Evolutionary conservation across 2,113 vertebrate genomes (phyloP), one percentile per base, ranked within the genome.

Genomic region (Australoheros scitulus): DNA sequence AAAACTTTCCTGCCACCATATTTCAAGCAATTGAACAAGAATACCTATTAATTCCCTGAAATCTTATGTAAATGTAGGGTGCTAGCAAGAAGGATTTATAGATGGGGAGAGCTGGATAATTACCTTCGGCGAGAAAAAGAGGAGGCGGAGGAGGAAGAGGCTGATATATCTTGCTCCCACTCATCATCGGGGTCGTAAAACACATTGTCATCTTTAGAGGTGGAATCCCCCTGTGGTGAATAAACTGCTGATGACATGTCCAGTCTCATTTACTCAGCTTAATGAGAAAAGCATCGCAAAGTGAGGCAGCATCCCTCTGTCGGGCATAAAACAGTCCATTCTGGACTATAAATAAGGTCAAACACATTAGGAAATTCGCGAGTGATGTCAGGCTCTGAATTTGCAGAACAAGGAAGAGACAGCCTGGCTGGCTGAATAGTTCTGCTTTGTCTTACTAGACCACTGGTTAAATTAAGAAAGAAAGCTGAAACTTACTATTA

Each of bases 111-210:
- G 76, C 68, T 77, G 74, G 36, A 83, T 89, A 91, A 89, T 94
- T 96, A 99, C 98, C 97, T 97, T 92, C 97, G 96, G 81, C 95
- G 96, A 83, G 98, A 98, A 87, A 99, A 93, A 7, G 94, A 95
- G 22, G 96, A 47, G 0, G 94, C 59, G 0, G 94, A 65, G 0
- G 96, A 77, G 22, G 92, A 95, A 34, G 93, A 93, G 61, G 91
- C 93, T 34, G 96, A 96, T 90, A 99, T 89, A 93, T 99, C 98
- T 82, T 97, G 97, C 76, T 99, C 98, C 98, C 98, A 99, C 77
- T 98, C 97, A 94, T 99, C 98, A 90, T 94, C 95, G 43, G 97
- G 97, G 88, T 97, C 96, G 87, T 97, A 98, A 96, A 98, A 98
- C 79, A 98, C 90, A 76, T 97, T 96, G 76, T 97, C 97, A 93